Conservation (phyloP, 64 coral and sea anemone genomes). For the Anthopleura sola region DNA sequence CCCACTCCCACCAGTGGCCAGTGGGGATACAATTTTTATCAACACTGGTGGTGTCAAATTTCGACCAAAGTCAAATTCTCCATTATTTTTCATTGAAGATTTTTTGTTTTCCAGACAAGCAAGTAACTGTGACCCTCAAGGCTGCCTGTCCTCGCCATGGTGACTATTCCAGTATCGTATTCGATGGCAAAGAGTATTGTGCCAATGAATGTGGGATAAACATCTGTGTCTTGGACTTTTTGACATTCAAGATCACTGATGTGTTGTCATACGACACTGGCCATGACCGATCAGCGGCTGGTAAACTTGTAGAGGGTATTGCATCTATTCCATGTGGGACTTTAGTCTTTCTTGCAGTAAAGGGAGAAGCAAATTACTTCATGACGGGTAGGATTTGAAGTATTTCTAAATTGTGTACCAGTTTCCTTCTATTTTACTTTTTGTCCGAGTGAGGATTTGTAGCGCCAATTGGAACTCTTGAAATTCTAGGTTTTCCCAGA, state of each 20-base stretch:
- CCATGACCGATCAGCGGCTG: slow-evolving; percentile 50
- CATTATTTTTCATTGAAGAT: too few relatives aligned
- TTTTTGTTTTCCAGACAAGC: slow-evolving; percentile 51
- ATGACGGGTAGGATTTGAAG: slow-evolving; percentile 61
- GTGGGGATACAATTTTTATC: too few relatives aligned
- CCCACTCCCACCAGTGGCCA: too few relatives aligned
- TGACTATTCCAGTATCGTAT: slow-evolving; percentile 59
- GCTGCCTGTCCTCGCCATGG: slow-evolving; percentile 56
- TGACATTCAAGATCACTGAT: slow-evolving; percentile 71
- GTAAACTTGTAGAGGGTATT: slow-evolving; percentile 65
- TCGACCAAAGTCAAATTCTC: too few relatives aligned
- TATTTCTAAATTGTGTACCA: too few relatives aligned
- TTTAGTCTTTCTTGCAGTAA: slow-evolving; percentile 65
- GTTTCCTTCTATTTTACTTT: too few relatives aligned
- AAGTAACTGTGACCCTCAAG: slow-evolving; percentile 59
- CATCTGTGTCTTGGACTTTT: slow-evolving; percentile 79
- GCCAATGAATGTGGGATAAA: slow-evolving; percentile 82
- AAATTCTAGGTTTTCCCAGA: too few relatives aligned
- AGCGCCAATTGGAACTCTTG: too few relatives aligned
- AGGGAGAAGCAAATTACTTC: slow-evolving; percentile 86
- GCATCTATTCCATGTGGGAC: slow-evolving; percentile 60
- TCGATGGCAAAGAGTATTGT: slow-evolving; percentile 77
- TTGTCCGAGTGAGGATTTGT: too few relatives aligned
- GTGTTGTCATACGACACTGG: slow-evolving; percentile 82
- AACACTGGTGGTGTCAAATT: too few relatives aligned